A percentile compares a stretch with the other conserved stretches of the same genome.
Conservation (phyloP, 2,113 vertebrate species). For the Aptenodytes forsteri region DNA sequence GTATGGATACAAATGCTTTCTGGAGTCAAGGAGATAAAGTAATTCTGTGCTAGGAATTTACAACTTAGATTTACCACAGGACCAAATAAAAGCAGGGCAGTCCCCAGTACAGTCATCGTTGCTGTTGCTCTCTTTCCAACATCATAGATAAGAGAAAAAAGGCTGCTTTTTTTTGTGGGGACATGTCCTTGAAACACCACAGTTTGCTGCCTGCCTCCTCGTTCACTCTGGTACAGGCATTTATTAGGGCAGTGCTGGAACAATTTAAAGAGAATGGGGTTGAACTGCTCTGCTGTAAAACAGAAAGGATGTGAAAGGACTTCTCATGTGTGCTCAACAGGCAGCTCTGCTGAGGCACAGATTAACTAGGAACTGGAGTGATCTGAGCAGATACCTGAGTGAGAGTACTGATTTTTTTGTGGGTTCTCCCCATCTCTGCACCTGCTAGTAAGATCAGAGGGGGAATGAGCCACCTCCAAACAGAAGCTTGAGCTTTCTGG, state of each 20-base stretch:
- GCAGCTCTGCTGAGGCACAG: neutral
- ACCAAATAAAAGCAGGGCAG: neutral
- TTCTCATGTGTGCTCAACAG: neutral
- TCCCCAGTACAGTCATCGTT: accelerated
- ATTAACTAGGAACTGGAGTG: neutral
- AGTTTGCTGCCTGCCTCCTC: neutral
- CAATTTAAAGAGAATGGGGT: neutral
- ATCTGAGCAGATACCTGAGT: neutral
- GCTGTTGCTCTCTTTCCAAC: neutral
- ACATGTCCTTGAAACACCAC: neutral
- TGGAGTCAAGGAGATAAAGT: neutral
- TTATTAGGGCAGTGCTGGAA: neutral
- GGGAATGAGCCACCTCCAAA: neutral
- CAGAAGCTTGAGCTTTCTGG: neutral
- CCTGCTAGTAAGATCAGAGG: neutral
- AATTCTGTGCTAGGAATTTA: neutral
- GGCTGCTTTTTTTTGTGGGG: accelerated
- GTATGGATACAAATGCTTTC: neutral
- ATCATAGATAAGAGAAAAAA: neutral
- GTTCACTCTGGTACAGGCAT: neutral
- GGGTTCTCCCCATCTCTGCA: neutral
- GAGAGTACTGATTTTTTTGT: neutral
- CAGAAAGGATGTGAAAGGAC: neutral
- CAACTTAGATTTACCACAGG: neutral
- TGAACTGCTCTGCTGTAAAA: neutral